Evolutionary conservation across 2,113 vertebrate species (phyloP).

Genomic region (Mellivora capensis): DNA sequence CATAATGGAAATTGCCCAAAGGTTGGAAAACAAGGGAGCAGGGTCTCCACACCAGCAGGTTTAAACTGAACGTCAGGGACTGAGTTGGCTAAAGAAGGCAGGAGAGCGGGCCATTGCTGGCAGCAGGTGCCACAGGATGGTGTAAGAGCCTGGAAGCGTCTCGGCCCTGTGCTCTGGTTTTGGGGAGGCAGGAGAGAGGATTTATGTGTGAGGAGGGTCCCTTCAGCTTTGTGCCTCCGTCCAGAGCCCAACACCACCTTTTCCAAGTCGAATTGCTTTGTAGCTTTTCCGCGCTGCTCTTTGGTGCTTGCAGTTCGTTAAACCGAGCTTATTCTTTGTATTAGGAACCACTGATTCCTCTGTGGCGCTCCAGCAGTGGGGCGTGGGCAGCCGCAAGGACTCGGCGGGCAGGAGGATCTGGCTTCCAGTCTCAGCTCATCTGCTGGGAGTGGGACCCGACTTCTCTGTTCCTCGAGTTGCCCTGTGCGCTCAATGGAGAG

Average conservation of each 20-base stretch:
- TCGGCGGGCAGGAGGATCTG: neutral
- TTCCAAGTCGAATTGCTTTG: neutral
- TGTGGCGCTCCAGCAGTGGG: neutral
- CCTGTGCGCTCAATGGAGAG: neutral
- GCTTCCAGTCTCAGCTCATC: neutral
- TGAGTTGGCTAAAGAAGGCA: neutral
- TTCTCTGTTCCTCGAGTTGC: neutral
- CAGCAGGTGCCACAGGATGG: neutral
- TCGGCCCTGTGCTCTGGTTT: neutral
- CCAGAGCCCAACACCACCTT: neutral
- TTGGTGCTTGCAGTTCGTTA: neutral
- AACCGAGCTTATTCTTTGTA: neutral
- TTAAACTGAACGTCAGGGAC: neutral
- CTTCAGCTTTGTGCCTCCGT: neutral
- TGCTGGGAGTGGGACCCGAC: neutral
- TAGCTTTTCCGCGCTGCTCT: neutral
- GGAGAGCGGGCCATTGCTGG: neutral
- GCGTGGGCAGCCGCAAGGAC: neutral
- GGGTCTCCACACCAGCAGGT: neutral
- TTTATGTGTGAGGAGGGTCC: too few relatives aligned
- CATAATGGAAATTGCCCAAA: neutral
- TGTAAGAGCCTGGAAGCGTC: neutral
- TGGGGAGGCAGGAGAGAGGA: neutral
- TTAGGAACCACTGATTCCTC: neutral
- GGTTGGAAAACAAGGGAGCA: neutral